Conservation (phyloP, 2,113 vertebrate genomes). For the Porphyrio hochstetteri region DNA sequence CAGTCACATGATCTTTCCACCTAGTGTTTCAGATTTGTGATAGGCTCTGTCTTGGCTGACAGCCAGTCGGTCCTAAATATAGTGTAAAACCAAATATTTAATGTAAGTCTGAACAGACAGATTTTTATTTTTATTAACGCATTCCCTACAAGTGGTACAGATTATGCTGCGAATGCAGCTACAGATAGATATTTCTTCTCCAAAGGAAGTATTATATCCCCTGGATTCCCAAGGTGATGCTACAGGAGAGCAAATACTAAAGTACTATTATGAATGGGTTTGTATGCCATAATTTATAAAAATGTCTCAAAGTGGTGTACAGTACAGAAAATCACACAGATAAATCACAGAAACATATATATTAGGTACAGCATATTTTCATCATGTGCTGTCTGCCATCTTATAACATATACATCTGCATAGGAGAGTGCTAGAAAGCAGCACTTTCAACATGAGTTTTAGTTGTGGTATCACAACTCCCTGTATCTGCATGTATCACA, state of each 20-base stretch:
- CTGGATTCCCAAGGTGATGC: slow-evolving; percentile 8
- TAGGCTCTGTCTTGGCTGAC: neutral
- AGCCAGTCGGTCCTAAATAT: slow-evolving; percentile 22
- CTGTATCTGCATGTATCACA: neutral
- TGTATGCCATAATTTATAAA: slow-evolving; percentile 26
- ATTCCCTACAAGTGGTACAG: slow-evolving; percentile 10
- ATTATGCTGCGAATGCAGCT: neutral
- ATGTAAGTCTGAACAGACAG: slow-evolving; percentile 4
- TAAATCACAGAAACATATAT: slow-evolving; percentile 21
- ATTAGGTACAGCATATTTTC: neutral
- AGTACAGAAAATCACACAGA: neutral
- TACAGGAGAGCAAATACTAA: neutral
- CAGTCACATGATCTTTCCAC: neutral
- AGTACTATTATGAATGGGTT: neutral
- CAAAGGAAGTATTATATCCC: slow-evolving; percentile 24
- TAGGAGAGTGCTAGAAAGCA: neutral
- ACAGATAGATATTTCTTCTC: neutral
- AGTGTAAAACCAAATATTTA: slow-evolving; percentile 55
- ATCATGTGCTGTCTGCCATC: neutral
- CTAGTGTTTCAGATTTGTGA: slow-evolving; percentile 19
- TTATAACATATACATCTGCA: neutral
- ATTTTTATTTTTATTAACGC: neutral
- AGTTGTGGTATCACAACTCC: neutral
- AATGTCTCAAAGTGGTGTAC: neutral
- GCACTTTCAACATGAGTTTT: neutral